Percentiles rank a stretch among this genome's conserved stretches.
Conservation (phyloP, 2,888 invertebrate species). For the Limenitis camilla region DNA sequence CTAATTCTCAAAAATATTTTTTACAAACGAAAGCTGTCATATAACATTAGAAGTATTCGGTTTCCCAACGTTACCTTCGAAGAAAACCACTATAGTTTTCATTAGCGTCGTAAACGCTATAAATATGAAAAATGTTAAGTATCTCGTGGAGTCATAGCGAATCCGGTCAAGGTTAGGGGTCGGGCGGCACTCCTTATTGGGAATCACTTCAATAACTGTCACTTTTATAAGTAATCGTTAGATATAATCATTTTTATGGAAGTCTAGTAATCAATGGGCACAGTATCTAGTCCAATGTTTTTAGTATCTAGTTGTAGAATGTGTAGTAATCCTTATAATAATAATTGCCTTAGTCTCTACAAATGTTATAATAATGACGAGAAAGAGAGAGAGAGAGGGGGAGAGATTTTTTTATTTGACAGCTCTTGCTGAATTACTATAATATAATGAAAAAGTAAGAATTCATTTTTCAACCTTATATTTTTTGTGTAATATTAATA, state of each 20-base stretch:
- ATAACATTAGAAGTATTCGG: neutral
- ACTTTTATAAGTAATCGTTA: neutral
- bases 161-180: constrained; percentile 28
- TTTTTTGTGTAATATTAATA: too few species aligned
- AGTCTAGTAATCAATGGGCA: too few species aligned
- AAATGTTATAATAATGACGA: too few species aligned
- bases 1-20: neutral
- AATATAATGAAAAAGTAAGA: too few species aligned
- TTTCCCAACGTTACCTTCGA: constrained; percentile 4
- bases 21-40: neutral
- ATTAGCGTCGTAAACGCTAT: constrained; percentile 2
- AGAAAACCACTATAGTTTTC: neutral
- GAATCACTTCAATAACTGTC: neutral
- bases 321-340: too few species aligned
- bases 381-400: too few species aligned
- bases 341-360: too few species aligned
- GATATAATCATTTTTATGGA: neutral
- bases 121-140: neutral
- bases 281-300: too few species aligned
- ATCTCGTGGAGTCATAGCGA: constrained; percentile 6
- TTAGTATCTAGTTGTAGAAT: too few species aligned
- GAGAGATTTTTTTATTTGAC: too few species aligned
- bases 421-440: too few species aligned
- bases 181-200: constrained; percentile 7
- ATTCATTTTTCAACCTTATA: too few species aligned